These are phyloP conservation scores for Camponotus fellah DNA, from an alignment of 2,888 invertebrate genomes.

Conservation along the genomic window DNA sequence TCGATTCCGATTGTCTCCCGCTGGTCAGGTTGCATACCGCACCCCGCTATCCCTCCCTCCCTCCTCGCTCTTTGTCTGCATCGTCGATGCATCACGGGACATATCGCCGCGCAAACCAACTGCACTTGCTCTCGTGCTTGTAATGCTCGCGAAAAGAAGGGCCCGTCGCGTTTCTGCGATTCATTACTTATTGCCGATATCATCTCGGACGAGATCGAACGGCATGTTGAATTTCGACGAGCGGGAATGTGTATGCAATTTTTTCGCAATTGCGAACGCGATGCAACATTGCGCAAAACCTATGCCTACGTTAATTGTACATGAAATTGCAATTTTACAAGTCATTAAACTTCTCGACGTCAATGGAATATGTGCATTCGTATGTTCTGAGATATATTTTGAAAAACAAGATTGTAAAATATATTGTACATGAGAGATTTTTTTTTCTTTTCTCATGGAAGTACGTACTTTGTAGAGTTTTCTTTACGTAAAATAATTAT, in stretches of 20 bases:
- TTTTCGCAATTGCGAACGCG: neutral
- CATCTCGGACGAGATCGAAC: conserved; percentile 52
- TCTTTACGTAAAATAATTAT: conserved; percentile 13
- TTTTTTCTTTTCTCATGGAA: neutral
- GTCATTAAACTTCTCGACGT: neutral
- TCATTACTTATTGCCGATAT: conserved; percentile 51
- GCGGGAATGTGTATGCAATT: conserved; percentile 15
- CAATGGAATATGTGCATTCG: neutral
- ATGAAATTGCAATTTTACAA: conserved; percentile 7
- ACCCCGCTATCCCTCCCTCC: neutral
- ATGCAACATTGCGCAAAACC: neutral
- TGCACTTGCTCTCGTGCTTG: conserved; percentile 49
- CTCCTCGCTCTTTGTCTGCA: neutral
- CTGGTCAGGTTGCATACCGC: conserved; percentile 40
- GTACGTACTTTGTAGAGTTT: too few species aligned
- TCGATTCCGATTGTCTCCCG: conserved; percentile 72
- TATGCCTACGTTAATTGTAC: conserved; percentile 15
- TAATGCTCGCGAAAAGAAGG: conserved; percentile 34
- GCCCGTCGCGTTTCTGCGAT: conserved; percentile 50
- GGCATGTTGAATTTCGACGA: conserved; percentile 52
- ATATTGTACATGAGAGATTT: neutral
- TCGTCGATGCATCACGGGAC: conserved; percentile 20
- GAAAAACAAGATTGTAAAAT: neutral
- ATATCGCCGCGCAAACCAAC: conserved; percentile 14
- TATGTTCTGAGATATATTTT: neutral